Percentiles rank a stretch among this genome's conserved stretches.
These are phyloP conservation scores for Nematostella vectensis DNA, from an alignment of 92 coral and sea anemone species.

Conservation along the genomic window DNA sequence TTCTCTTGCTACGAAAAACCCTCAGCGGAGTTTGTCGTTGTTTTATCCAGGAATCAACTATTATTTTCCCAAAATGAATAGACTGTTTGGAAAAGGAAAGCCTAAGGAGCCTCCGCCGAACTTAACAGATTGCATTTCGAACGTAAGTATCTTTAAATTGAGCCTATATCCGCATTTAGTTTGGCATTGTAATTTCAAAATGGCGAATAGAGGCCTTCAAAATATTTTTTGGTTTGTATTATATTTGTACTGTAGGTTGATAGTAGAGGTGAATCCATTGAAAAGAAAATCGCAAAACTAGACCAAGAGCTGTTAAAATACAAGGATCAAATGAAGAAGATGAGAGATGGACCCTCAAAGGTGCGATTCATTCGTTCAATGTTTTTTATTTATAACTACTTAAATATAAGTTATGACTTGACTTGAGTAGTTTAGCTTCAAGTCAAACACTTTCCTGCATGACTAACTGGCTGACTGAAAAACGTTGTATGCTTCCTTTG, in stretches of 20 bases:
- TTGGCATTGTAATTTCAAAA: not conserved
- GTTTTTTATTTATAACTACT: too few relatives aligned
- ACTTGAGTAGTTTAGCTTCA: too few relatives aligned
- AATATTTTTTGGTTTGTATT: too few relatives aligned
- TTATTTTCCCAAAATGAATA: conserved; percentile 60
- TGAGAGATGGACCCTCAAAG: conserved; percentile 99
- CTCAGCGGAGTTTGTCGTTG: not conserved
- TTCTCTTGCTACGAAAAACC: not conserved
- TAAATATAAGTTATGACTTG: too few relatives aligned
- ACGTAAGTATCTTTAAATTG: conserved; percentile 36
- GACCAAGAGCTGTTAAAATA: conserved; percentile 90
- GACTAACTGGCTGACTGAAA: too few relatives aligned
- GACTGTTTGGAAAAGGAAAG: conserved; percentile 88
- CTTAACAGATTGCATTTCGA: conserved; percentile 87
- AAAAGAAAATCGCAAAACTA: conserved; percentile 84
- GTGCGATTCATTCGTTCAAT: conserved; percentile 27
- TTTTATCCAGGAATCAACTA: conserved; percentile 2
- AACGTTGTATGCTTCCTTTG: too few relatives aligned
- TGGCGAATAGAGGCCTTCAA: too few relatives aligned
- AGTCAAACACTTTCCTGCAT: too few relatives aligned
- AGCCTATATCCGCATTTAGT: not conserved
- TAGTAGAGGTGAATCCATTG: conserved; percentile 95
- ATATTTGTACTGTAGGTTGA: conserved; percentile 57
- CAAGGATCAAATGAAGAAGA: conserved; percentile 99
- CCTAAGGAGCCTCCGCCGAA: conserved; percentile 98